Evolutionary conservation across 1,140 invertebrate species (phyloP).

Genomic region (Lanistes nyassanus): DNA sequence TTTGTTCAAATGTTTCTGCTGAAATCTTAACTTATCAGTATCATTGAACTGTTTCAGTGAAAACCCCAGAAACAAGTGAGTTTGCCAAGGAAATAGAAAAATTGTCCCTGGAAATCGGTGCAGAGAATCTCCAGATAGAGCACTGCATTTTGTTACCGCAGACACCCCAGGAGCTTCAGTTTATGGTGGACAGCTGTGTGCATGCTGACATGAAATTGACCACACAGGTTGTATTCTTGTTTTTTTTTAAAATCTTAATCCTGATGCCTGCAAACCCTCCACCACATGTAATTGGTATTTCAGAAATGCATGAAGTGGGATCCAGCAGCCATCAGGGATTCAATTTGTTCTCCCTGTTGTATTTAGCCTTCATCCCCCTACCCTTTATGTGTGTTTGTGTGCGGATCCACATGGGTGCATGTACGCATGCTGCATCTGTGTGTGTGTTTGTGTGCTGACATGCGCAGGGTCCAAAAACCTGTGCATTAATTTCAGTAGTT

Average conservation of each 20-base stretch:
- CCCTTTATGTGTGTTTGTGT: too few relatives aligned
- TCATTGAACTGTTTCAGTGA: constrained; percentile 33
- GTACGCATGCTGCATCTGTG: not conserved
- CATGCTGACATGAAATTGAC: constrained; percentile 37
- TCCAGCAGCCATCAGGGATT: too few relatives aligned
- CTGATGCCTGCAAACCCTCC: not conserved
- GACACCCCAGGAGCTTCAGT: constrained; percentile 38
- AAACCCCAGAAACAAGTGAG: constrained; percentile 37
- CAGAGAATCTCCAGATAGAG: constrained; percentile 28
- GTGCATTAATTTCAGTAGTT: too few relatives aligned
- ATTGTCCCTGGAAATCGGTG: constrained; percentile 29
- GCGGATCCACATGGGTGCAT: not conserved
- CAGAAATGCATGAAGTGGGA: too few relatives aligned
- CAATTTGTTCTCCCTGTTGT: too few relatives aligned
- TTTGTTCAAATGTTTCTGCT: too few relatives aligned
- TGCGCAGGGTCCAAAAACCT: too few relatives aligned
- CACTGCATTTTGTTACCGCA: constrained; percentile 42
- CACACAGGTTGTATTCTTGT: constrained; percentile 30
- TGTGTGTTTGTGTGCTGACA: not conserved
- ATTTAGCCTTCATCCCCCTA: too few relatives aligned
- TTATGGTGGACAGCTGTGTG: constrained; percentile 40
- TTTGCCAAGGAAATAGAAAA: constrained; percentile 31
- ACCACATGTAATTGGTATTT: too few relatives aligned
- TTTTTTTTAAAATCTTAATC: not conserved
- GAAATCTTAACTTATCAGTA: too few relatives aligned